These are phyloP conservation scores for Pachyrhynchus sulphureomaculatus DNA, from an alignment of 1,140 invertebrate species.

Conservation along the genomic window DNA sequence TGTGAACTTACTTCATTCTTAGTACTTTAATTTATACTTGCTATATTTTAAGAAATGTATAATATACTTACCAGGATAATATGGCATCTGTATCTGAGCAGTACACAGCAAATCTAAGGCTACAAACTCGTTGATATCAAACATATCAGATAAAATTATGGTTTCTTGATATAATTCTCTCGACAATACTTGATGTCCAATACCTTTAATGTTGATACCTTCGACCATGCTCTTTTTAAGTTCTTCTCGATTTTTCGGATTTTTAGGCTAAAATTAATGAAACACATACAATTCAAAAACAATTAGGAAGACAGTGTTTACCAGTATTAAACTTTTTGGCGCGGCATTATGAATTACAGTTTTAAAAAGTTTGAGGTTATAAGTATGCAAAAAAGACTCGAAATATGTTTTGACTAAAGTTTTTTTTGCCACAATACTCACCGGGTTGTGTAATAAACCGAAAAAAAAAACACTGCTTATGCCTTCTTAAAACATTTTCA, in stretches of 20 bases:
- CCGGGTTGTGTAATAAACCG: constrained; percentile 83
- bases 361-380: too few relatives aligned
- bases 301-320: too few relatives aligned
- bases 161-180: constrained; percentile 88
- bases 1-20: too few relatives aligned
- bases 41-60: too few relatives aligned
- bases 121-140: constrained; percentile 88
- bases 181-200: constrained; percentile 75
- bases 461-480: constrained; percentile 87
- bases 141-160: constrained; percentile 92
- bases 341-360: too few relatives aligned
- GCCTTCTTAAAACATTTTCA: constrained; percentile 73
- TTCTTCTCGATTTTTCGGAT: constrained; percentile 72
- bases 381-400: too few relatives aligned
- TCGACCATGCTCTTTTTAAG: constrained; percentile 78
- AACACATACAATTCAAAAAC: too few relatives aligned
- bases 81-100: constrained; percentile 85
- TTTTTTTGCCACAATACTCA: constrained; percentile 57
- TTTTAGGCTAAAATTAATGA: constrained; percentile 67
- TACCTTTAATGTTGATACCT: constrained; percentile 74
- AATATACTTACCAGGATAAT: constrained; percentile 74
- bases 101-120: constrained; percentile 86
- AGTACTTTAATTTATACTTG: too few relatives aligned
- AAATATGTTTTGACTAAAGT: too few relatives aligned
- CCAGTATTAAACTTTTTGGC: too few relatives aligned